Conservation (phyloP, 2,113 vertebrate species). For the Hippoglossus stenolepis region DNA sequence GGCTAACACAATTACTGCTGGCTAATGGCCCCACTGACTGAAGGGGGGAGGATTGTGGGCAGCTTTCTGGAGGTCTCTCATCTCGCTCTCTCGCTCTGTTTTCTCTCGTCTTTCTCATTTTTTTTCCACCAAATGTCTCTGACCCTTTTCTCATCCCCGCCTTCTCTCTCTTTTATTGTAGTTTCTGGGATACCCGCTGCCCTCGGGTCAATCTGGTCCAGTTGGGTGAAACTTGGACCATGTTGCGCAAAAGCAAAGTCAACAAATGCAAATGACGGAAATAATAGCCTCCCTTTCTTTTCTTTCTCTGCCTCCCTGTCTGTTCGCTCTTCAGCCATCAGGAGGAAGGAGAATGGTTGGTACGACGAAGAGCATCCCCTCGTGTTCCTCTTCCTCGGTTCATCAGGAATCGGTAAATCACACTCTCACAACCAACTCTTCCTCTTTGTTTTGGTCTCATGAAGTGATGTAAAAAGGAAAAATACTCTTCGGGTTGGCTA, state of each 20-base stretch:
- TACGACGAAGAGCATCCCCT: slow-evolving; percentile 97
- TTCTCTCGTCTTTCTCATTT: slow-evolving; percentile 52
- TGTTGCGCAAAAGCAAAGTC: slow-evolving; percentile 53
- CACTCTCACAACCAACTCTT: slow-evolving; percentile 14
- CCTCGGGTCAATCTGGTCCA: slow-evolving; percentile 49
- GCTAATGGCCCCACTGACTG: slow-evolving; percentile 96
- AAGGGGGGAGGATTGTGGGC: slow-evolving; percentile 86
- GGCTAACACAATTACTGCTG: slow-evolving; percentile 95
- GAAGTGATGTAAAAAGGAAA: neutral
- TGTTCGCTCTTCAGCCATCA: slow-evolving; percentile 85
- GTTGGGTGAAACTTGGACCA: slow-evolving; percentile 35
- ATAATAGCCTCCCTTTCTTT: slow-evolving; percentile 40
- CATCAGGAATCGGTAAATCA: slow-evolving; percentile 94
- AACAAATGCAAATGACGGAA: slow-evolving; percentile 63
- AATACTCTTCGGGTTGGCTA: neutral
- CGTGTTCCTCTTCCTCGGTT: slow-evolving; percentile 97
- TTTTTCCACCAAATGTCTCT: slow-evolving; percentile 65
- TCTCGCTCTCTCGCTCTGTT: slow-evolving; percentile 68
- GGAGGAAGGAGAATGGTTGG: slow-evolving; percentile 99
- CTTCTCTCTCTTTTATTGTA: slow-evolving; percentile 58
- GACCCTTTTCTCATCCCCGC: slow-evolving; percentile 71
- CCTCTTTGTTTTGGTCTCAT: slow-evolving; percentile 26
- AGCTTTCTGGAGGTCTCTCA: slow-evolving; percentile 82
- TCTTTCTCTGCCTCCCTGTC: slow-evolving; percentile 37
- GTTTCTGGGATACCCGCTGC: slow-evolving; percentile 59